A percentile compares a stretch with the other conserved stretches of the same genome.
Evolutionary conservation across 2,888 invertebrate species (phyloP).

Genomic region (Tipula confusa): DNA sequence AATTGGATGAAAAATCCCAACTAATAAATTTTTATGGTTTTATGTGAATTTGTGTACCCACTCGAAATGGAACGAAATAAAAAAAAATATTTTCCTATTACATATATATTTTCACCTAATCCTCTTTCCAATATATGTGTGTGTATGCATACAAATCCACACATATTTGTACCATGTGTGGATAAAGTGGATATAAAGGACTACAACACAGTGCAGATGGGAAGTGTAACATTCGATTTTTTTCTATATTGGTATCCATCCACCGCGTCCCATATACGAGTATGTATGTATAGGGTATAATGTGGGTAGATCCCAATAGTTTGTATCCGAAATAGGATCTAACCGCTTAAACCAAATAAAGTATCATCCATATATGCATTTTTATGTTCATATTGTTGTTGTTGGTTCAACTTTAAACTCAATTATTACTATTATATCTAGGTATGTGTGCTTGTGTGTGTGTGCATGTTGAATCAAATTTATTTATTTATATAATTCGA

Average conservation of each 20-base stretch:
- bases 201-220: neutral
- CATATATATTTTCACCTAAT: conserved; percentile 1
- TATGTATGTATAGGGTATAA: neutral
- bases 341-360: neutral
- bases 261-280: neutral
- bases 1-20: neutral
- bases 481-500: conserved; percentile 3
- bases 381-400: too few species aligned
- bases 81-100: neutral
- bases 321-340: neutral
- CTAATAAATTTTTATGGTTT: neutral
- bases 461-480: neutral
- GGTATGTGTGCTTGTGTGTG: neutral
- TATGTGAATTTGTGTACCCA: neutral
- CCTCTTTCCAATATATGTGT: neutral
- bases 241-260: neutral
- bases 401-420: neutral
- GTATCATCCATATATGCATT: too few species aligned
- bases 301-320: too few species aligned
- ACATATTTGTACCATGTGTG: neutral
- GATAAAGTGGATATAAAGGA: neutral
- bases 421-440: neutral
- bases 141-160: neutral
- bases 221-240: neutral
- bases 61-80: neutral